phyloP scores from a whole-genome alignment of 2,113 vertebrate species.

The Platichthys stellatus region DNA sequence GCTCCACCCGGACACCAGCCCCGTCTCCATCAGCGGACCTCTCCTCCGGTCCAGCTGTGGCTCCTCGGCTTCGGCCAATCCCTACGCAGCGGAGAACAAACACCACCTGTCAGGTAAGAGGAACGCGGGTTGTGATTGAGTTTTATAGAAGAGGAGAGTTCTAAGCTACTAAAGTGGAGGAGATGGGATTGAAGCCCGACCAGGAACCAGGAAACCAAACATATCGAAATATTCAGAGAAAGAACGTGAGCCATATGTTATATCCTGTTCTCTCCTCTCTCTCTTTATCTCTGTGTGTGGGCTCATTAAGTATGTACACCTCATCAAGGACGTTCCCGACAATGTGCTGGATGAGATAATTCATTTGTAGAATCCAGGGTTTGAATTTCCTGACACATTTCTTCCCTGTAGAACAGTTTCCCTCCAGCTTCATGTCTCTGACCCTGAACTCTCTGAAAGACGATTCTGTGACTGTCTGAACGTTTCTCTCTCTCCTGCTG shows the following conservation, averaged over 20 bases:
- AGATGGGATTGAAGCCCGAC: not conserved
- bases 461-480: conserved; percentile 31
- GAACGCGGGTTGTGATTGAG: no score
- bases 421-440: conserved; percentile 20
- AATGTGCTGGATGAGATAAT: conserved; percentile 58
- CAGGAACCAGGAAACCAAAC: not conserved
- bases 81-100: conserved; percentile 86
- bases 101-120: conserved; percentile 89
- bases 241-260: not conserved
- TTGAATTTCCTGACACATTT: not conserved
- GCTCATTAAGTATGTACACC: conserved; percentile 39
- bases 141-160: no score
- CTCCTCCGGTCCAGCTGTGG: conserved; percentile 88
- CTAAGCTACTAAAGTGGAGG: not conserved
- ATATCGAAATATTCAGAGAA: not conserved
- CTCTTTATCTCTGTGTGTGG: not conserved
- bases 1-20: conserved; percentile 79
- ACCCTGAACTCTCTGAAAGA: conserved; percentile 12
- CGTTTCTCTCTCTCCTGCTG: conserved; percentile 8
- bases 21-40: conserved; percentile 83
- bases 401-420: conserved; percentile 20
- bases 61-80: conserved; percentile 81
- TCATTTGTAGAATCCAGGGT: conserved; percentile 31
- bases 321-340: conserved; percentile 34
- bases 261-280: not conserved